Base-by-base conservation (phyloP, 92 coral and sea anemone genomes). In the Heliopora coerulea region DNA sequence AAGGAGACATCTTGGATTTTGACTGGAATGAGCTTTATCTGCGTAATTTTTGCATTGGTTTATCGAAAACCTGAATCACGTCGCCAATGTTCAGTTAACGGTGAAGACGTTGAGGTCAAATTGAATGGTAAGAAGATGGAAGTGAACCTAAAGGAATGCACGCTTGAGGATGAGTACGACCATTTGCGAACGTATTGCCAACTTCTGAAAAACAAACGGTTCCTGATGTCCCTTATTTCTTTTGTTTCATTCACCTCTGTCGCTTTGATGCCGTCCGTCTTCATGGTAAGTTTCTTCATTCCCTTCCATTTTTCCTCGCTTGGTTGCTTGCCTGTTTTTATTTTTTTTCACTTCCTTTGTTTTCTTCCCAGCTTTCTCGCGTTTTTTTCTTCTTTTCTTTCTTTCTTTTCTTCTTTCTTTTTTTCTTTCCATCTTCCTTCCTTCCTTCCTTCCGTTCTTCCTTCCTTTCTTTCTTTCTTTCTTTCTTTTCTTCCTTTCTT, bases 1-100 rank as follows among this genome's bases (percentile, higher is more conserved):
- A 82, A 76, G 59, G 64, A 29, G 70, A 66, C 82, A 25, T 72
- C 64, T 32, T 67, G 68, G 13, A 57, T 35, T 41, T 26, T 76
- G 26, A 75, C 82, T n/a, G 68, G 60, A 63, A 75, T 82, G 15
- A 42, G 69, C 34, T 20, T 40, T 40, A 30, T 65, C 54, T 41
- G 68, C 46, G 54, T 72, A 18, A 23, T 82, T 19, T 37, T 63
- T 3, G 60, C 69, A 17, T 75, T 57, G 8, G 49, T 80, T 14
- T 75, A 74, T n/a, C 52, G n/a, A 2, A 46, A n/a, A 6, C 52
- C 52, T 3, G 17, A 8, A n/a, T 8, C 15, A 37, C 42, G 42
- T 37, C 4, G 11, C 52, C 14, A 46, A n/a, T 46, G 52, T 46
- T 15, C 52, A 8, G 52, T 6, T 46, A 15, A 46, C n/a, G 14